Evolutionary conservation across 2,113 vertebrate species (phyloP).

Genomic region (Phyllostomus discolor): DNA sequence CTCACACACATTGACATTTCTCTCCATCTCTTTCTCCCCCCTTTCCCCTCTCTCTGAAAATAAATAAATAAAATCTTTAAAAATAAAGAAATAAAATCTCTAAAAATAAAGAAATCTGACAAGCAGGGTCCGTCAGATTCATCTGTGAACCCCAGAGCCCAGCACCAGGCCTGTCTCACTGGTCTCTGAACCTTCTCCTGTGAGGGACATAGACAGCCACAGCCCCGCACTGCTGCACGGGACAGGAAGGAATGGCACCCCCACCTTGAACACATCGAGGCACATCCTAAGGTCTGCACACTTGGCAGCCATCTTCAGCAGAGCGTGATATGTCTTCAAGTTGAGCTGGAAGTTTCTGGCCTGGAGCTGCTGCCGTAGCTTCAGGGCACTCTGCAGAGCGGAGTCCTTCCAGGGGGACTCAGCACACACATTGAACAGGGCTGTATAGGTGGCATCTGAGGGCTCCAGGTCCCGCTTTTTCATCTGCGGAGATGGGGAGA

Average conservation of each 20-base stretch:
- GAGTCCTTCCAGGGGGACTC: conserved; percentile 87
- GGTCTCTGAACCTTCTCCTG: neutral
- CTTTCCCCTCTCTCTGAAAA: no score
- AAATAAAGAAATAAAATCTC: no score
- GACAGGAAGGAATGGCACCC: neutral
- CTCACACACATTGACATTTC: no score
- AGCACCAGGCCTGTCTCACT: neutral
- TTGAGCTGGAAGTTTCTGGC: conserved; percentile 84
- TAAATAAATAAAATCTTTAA: no score
- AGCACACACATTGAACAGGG: conserved; percentile 94
- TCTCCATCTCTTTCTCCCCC: no score
- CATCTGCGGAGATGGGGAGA: conserved; percentile 82
- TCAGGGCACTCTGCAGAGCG: conserved; percentile 87
- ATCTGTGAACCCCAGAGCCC: neutral
- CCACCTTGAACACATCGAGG: conserved; percentile 89
- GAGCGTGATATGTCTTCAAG: conserved; percentile 88
- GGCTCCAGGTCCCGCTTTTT: conserved; percentile 90
- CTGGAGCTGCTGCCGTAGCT: conserved; percentile 86
- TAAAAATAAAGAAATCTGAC: neutral
- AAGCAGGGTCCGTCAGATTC: neutral
- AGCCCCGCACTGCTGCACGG: neutral
- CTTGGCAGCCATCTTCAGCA: conserved; percentile 89
- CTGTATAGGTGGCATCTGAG: conserved; percentile 90
- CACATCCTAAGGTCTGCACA: conserved; percentile 88
- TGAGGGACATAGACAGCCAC: neutral